Percentiles rank a stretch among this genome's conserved stretches.
Evolutionary conservation across 2,888 invertebrate species (phyloP).

Genomic region (Caenorhabditis sp.): DNA sequence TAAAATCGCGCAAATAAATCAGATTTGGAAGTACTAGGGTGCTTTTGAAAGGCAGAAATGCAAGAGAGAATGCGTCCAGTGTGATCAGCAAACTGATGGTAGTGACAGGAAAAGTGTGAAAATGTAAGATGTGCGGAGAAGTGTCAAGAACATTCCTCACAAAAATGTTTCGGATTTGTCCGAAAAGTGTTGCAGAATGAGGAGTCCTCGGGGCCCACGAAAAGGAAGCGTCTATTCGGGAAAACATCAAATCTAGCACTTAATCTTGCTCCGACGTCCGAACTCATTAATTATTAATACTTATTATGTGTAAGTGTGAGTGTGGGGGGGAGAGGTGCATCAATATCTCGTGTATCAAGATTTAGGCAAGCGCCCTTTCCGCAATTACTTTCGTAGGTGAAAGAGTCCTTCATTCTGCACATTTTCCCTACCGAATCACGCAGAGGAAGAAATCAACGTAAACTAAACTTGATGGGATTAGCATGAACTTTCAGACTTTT

Average conservation of each 20-base stretch:
- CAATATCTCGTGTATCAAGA: constrained; percentile 41
- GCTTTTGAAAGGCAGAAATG: constrained; percentile 36
- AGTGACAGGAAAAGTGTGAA: constrained; percentile 41
- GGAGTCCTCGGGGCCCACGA: neutral
- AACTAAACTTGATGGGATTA: constrained; percentile 38
- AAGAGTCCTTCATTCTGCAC: constrained; percentile 18
- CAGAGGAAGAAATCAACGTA: neutral
- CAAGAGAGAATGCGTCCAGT: neutral
- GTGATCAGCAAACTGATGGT: constrained; percentile 11
- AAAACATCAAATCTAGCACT: constrained; percentile 52
- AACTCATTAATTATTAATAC: constrained; percentile 61
- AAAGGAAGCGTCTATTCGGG: constrained; percentile 37
- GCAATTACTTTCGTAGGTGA: constrained; percentile 49
- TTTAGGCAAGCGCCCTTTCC: constrained; percentile 34
- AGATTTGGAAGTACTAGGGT: constrained; percentile 12
- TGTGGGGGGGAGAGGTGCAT: constrained; percentile 41
- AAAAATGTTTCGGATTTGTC: constrained; percentile 31
- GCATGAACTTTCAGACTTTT: constrained; percentile 27
- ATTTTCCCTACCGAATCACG: constrained; percentile 13
- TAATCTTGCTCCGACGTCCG: constrained; percentile 36
- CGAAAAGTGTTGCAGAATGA: neutral
- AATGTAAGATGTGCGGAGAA: constrained; percentile 17
- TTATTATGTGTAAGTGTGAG: constrained; percentile 55
- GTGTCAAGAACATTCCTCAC: constrained; percentile 34
- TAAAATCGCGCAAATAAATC: neutral